Evolutionary conservation across 2,113 vertebrate genomes (phyloP).

Genomic region (Suncus etruscus): DNA sequence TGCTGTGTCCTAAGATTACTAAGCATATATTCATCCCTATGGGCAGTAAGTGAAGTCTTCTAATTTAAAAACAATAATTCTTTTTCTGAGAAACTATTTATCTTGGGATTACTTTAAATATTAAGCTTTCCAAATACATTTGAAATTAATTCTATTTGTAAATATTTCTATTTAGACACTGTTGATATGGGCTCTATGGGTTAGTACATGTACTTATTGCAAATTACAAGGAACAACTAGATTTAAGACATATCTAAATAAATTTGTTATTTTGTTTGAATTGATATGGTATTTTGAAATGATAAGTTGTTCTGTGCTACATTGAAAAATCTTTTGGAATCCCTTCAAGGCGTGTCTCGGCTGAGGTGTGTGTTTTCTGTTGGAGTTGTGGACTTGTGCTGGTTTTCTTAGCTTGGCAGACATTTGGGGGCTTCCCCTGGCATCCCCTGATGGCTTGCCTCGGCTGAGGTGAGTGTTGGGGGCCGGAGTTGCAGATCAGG

Average conservation of each 20-base stretch:
- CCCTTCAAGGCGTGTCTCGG: too few relatives aligned
- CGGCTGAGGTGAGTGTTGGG: too few relatives aligned
- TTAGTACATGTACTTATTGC: conserved; percentile 20
- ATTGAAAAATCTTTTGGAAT: conserved; percentile 58
- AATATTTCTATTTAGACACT: conserved; percentile 53
- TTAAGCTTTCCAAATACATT: conserved; percentile 46
- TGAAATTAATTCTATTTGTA: conserved; percentile 66
- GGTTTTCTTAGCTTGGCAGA: too few relatives aligned
- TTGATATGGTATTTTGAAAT: conserved; percentile 66
- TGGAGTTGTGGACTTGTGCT: too few relatives aligned
- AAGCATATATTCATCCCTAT: not conserved
- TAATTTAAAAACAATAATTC: conserved; percentile 47
- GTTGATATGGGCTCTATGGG: not conserved
- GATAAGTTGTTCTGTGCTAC: conserved; percentile 43
- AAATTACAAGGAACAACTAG: conserved; percentile 23
- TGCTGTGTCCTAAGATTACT: not conserved
- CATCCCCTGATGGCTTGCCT: too few relatives aligned
- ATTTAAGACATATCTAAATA: conserved; percentile 53
- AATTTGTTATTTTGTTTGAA: conserved; percentile 66
- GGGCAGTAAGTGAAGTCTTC: not conserved
- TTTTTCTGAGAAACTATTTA: conserved; percentile 44
- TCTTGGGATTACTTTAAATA: conserved; percentile 55
- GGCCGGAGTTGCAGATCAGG: too few relatives aligned
- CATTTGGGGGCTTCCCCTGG: too few relatives aligned
- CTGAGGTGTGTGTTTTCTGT: too few relatives aligned